phyloP scores from a whole-genome alignment of 1,140 invertebrate species.

The Aphaenogaster floridana region DNA sequence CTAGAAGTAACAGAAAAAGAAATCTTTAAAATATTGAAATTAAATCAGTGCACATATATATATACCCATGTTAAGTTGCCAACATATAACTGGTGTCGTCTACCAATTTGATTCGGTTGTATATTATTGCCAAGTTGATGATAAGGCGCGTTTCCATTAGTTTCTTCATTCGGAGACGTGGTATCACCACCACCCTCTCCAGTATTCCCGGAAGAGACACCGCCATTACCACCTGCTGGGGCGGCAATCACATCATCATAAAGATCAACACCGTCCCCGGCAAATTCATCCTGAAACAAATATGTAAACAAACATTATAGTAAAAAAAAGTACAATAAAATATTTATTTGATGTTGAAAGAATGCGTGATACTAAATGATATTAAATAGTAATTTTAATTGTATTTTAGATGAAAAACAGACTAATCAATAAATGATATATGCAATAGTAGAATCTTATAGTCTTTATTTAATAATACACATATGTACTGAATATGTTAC shows the following conservation, averaged over 20 bases:
- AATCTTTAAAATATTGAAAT: constrained; percentile 4
- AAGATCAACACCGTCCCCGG: constrained; percentile 95
- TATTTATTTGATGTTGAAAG: neutral
- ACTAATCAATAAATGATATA: constrained; percentile 12
- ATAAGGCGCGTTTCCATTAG: constrained; percentile 91
- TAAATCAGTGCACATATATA: constrained; percentile 22
- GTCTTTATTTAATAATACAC: constrained; percentile 6
- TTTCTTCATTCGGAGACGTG: constrained; percentile 88
- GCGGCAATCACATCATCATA: constrained; percentile 98
- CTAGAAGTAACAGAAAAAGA: constrained; percentile 43
- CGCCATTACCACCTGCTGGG: constrained; percentile 87
- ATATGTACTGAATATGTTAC: constrained; percentile 50
- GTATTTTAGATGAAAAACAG: constrained; percentile 22
- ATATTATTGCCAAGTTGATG: constrained; percentile 90
- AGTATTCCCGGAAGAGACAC: constrained; percentile 81
- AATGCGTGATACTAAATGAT: neutral
- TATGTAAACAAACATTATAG: constrained; percentile 7
- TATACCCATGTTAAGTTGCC: constrained; percentile 96
- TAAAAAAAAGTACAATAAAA: neutral
- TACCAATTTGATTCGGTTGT: constrained; percentile 90
- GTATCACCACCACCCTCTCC: constrained; percentile 80
- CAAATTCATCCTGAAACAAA: constrained; percentile 92
- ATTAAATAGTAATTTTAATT: constrained; percentile 9
- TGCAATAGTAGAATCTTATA: neutral
- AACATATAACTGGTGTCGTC: constrained; percentile 96